Base-by-base conservation (phyloP, 2,888 invertebrate species). In the Dexiosoma caninum region DNA sequence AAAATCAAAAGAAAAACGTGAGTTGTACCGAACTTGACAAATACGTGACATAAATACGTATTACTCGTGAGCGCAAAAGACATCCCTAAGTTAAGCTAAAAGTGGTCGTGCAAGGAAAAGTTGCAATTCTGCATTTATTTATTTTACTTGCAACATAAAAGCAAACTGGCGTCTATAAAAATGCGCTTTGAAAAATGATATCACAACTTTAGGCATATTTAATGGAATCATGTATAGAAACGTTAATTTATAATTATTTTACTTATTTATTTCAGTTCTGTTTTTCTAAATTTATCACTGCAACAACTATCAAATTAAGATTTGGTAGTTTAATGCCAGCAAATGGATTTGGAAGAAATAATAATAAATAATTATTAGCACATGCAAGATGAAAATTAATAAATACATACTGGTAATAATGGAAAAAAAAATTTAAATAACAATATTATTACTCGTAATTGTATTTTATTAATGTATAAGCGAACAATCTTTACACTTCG, bases 141-240 rank as follows among this genome's bases (percentile, higher is more conserved):
- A 46, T 46, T 76, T 67, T 64, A 12, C 62, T 59, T 55, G 42
- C 57, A 46, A 76, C 75, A 77, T 67, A 46, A 76, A 62, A 37
- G 60, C 46, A 57, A 40, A 23, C 40, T 67, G 81, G 77, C 69
- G 81, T 81, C 81, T 64, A 74, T 74, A 42, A 59, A 79, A 81
- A 49, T 55, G 57, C 23, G 7, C 59, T 67, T 76, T 64, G 72
- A 81, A 72, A 78, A 81, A 72, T 64, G 62, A 81, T 81, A 76
- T 81, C 77, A 67, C 64, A 78, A 72, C 67, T 72, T 81, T 72
- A 49, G 81, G 67, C 77, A 77, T 77, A 69, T 69, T 81, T 81
- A 69, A 77, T 77, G 72, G 77, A 81, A 74, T 81, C 81, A 77
- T 77, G 81, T 81, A 62, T 27, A 72, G 62, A 67, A 64, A 77